Percentiles rank a stretch among this genome's conserved stretches.
These are phyloP conservation scores for Staurois parvus DNA, from an alignment of 2,797 vertebrate genomes.

Conservation along the genomic window DNA sequence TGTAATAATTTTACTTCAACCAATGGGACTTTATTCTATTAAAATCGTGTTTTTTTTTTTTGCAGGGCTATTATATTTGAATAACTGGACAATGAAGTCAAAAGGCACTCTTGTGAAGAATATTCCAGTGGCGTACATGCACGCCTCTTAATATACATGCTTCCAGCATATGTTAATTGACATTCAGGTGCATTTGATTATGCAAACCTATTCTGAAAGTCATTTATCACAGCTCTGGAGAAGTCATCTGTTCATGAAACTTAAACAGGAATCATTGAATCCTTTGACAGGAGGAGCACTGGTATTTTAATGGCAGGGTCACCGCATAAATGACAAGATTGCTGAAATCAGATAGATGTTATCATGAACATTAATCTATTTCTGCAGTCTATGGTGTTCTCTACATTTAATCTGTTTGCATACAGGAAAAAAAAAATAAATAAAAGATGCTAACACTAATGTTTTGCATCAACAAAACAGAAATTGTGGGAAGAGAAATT, in stretches of 20 bases:
- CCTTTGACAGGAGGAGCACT: conserved; percentile 19
- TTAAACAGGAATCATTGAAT: conserved; percentile 40
- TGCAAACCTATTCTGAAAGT: conserved; percentile 49
- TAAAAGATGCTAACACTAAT: neutral
- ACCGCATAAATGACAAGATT: conserved; percentile 26
- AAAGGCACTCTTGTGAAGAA: neutral
- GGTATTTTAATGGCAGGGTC: conserved; percentile 22
- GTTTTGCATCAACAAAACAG: no score
- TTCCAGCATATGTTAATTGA: conserved; percentile 49
- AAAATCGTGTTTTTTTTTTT: no score
- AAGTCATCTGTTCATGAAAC: conserved; percentile 41
- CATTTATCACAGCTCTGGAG: conserved; percentile 44
- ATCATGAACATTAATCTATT: conserved; percentile 1
- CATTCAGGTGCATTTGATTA: conserved; percentile 50
- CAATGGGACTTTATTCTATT: no score
- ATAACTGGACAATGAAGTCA: conserved; percentile 25
- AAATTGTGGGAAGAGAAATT: no score
- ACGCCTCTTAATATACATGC: conserved; percentile 46
- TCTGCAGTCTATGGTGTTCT: neutral
- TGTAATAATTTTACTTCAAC: no score
- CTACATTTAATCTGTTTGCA: neutral
- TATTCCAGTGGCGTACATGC: conserved; percentile 30
- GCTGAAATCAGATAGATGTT: conserved; percentile 9
- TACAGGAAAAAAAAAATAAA: neutral
- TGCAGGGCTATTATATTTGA: conserved; percentile 24